phyloP scores from a whole-genome alignment of 2,113 vertebrate genomes.

The Tympanuchus pallidicinctus region DNA sequence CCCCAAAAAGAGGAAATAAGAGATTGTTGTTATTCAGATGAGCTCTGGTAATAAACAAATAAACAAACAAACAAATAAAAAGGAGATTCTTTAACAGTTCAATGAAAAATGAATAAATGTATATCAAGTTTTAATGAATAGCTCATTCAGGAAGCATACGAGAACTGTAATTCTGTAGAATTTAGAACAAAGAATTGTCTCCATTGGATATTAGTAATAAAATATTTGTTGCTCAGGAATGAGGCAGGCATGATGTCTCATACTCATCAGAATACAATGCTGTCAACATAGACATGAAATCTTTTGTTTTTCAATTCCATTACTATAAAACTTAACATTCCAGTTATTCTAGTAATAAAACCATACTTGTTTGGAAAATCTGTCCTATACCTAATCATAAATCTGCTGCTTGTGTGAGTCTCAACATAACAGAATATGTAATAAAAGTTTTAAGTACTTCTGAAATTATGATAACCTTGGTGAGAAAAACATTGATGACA shows the following conservation, averaged over 20 bases:
- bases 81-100: neutral
- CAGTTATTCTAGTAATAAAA: conserved; percentile 25
- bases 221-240: neutral
- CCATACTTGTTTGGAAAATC: conserved; percentile 1
- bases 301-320: conserved; percentile 34
- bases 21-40: neutral
- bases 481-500: neutral
- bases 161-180: conserved; percentile 22
- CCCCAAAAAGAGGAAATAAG: neutral
- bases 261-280: neutral
- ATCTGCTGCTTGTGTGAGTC: conserved; percentile 9
- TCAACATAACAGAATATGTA: conserved; percentile 16
- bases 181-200: conserved; percentile 14
- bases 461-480: neutral
- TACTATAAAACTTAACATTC: conserved; percentile 36
- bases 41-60: neutral
- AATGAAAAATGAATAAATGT: conserved; percentile 5
- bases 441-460: conserved; percentile 53
- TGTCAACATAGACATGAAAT: neutral
- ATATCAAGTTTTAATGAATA: conserved; percentile 29
- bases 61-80: too few relatives aligned
- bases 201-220: conserved; percentile 18
- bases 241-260: neutral
- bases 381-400: neutral
- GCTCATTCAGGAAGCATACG: neutral